Evolutionary conservation across 2,113 vertebrate genomes (phyloP).

Genomic region (Cromileptes altivelis): DNA sequence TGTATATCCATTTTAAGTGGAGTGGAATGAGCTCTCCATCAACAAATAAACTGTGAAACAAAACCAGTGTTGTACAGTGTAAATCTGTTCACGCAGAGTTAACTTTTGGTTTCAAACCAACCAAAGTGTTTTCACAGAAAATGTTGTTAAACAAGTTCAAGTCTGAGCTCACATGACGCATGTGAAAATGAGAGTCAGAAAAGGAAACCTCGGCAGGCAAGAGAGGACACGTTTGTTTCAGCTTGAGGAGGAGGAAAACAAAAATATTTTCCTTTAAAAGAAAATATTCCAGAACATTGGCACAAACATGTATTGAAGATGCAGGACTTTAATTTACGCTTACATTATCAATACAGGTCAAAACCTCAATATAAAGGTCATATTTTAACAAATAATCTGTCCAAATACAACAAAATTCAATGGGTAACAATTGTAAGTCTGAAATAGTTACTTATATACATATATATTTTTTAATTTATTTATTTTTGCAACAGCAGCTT

Average conservation of each 20-base stretch:
- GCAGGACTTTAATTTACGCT: background rate
- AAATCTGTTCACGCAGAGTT: background rate
- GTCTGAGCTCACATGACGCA: background rate
- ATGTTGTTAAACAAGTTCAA: background rate
- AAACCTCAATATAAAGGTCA: background rate
- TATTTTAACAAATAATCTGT: background rate
- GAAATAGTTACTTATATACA: background rate
- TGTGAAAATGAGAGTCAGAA: conserved; percentile 22
- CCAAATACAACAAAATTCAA: background rate
- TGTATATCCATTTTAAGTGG: background rate
- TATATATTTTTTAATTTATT: no score
- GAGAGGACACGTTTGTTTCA: background rate
- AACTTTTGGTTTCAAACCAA: background rate
- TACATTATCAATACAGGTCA: background rate
- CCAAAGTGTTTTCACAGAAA: background rate
- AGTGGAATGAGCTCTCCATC: background rate
- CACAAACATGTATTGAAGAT: background rate
- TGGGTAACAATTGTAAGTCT: background rate
- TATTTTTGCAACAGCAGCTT: no score
- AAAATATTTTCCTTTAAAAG: conserved; percentile 17
- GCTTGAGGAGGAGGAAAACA: background rate
- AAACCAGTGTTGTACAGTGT: background rate
- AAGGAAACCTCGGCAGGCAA: conserved; percentile 31
- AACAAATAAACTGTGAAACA: background rate
- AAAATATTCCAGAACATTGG: background rate